Conservation (phyloP, 1,140 invertebrate genomes). For the Drosophila sp. region DNA sequence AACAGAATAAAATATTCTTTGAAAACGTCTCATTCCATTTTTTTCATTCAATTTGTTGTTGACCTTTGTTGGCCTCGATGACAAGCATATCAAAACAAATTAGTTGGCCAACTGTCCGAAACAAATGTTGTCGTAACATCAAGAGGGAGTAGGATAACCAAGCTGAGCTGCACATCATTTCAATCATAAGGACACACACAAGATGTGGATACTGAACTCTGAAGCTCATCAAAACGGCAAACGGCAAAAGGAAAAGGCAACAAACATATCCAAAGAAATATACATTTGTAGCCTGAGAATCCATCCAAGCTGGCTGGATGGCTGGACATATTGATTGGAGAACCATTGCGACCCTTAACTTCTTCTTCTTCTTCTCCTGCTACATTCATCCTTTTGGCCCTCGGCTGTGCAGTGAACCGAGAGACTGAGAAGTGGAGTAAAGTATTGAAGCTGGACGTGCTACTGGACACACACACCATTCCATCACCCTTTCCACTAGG, state of each 20-base stretch:
- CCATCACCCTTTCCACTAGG: slow-evolving; percentile 46
- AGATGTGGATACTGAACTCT: background rate
- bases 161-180: slow-evolving; percentile 57
- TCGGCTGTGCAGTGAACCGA: slow-evolving; percentile 25
- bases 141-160: slow-evolving; percentile 42
- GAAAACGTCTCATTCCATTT: background rate
- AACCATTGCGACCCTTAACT: slow-evolving; percentile 2
- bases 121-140: slow-evolving; percentile 71
- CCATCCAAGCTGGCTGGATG: background rate
- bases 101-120: slow-evolving; percentile 78
- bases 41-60: slow-evolving; percentile 60
- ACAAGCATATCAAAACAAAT: slow-evolving; percentile 66
- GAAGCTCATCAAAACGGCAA: slow-evolving; percentile 18
- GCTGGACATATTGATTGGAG: slow-evolving; percentile 52
- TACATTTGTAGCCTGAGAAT: background rate
- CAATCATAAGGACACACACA: slow-evolving; percentile 51
- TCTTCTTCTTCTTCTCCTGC: background rate
- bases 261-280: background rate
- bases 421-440: slow-evolving; percentile 9
- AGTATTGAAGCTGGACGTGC: slow-evolving; percentile 10
- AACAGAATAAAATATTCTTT: background rate
- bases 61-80: slow-evolving; percentile 46
- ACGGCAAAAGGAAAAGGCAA: slow-evolving; percentile 1
- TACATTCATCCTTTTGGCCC: background rate
- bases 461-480: background rate